These are phyloP conservation scores for Drosophila punjabiensis DNA, from an alignment of 1,140 invertebrate genomes.

Conservation along the genomic window DNA sequence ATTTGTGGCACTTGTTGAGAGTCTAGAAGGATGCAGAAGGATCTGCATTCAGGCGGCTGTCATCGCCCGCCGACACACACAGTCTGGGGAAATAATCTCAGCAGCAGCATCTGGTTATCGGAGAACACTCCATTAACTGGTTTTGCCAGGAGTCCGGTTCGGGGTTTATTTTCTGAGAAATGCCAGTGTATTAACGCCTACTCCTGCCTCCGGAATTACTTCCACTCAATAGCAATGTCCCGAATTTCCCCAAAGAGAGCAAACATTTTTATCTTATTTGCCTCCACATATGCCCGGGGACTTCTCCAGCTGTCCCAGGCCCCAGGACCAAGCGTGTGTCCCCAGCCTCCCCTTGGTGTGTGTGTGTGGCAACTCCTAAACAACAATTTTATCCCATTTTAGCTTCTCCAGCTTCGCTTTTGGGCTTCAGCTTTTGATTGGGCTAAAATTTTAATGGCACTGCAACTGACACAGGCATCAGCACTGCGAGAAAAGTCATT, in stretches of 20 bases:
- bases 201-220: conserved; percentile 2
- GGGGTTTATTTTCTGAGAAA: conserved; percentile 2
- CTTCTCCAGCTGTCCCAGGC: neutral
- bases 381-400: conserved; percentile 34
- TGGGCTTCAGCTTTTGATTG: conserved; percentile 15
- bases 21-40: neutral
- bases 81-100: neutral
- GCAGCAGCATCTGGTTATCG: neutral
- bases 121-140: conserved; percentile 4
- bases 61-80: no score
- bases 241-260: conserved; percentile 32
- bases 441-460: conserved; percentile 43
- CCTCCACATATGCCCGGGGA: conserved; percentile 25
- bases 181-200: neutral
- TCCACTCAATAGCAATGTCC: conserved; percentile 22
- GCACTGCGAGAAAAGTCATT: neutral
- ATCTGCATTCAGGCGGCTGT: neutral
- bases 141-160: neutral
- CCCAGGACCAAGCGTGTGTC: neutral
- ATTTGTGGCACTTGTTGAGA: conserved; percentile 7
- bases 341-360: neutral
- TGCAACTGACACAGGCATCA: conserved; percentile 24
- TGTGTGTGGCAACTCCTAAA: conserved; percentile 15
- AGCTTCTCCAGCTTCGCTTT: neutral
- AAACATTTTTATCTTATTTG: conserved; percentile 35